phyloP scores from a whole-genome alignment of 2,113 vertebrate genomes.

The Apus apus region DNA sequence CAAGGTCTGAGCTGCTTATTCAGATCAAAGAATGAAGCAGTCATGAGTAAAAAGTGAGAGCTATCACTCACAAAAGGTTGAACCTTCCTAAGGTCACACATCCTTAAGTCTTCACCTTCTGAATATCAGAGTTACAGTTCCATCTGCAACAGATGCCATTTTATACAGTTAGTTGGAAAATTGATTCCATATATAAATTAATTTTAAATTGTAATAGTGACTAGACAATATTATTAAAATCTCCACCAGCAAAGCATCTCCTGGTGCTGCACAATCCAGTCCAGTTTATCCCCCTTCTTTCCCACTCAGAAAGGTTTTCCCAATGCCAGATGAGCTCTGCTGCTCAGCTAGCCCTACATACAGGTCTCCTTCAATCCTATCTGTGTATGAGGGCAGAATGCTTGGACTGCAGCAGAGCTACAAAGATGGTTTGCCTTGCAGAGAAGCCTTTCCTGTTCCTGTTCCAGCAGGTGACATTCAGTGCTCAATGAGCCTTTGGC shows the following conservation, averaged over 20 bases:
- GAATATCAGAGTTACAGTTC: background rate
- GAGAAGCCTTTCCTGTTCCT: background rate
- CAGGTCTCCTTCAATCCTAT: background rate
- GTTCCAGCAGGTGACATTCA: background rate
- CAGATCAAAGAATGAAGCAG: background rate
- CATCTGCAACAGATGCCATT: background rate
- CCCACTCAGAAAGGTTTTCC: background rate
- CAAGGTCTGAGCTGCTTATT: background rate
- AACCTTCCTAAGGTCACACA: background rate
- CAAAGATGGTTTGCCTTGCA: background rate
- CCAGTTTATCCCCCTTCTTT: background rate
- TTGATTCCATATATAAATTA: background rate
- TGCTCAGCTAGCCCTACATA: background rate
- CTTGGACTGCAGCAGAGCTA: background rate
- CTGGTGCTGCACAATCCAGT: background rate
- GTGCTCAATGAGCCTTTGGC: background rate
- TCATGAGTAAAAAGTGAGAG: background rate
- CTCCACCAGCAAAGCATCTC: background rate
- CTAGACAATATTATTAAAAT: background rate
- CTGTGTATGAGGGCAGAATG: background rate
- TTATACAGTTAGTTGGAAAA: background rate
- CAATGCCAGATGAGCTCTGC: rapidly evolving
- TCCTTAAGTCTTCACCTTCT: background rate
- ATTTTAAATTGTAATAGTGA: background rate
- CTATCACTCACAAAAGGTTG: background rate